Base-by-base conservation (phyloP, 2,888 invertebrate species). In the Helobdella robusta region DNA sequence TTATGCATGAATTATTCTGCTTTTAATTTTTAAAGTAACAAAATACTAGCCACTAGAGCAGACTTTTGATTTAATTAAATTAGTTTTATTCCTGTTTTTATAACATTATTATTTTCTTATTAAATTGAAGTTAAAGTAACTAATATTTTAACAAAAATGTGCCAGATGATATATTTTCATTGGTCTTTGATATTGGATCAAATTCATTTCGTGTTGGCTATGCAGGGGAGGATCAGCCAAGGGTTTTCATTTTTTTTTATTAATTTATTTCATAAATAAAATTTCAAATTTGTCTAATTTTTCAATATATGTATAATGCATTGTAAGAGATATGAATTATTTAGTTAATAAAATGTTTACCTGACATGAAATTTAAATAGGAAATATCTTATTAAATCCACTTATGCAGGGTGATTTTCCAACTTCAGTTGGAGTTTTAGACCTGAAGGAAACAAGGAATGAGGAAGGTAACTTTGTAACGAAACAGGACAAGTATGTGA, bases 211-310 rank as follows among this genome's bases (percentile, higher is more conserved):
- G 93, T 66, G 90, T 90, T 59, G 94, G 93, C 64, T 94, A 91
- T 83, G 93, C 93, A 8, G 93, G 94, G 75, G 98, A 98, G 79
- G 98, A 99, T 78, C 90, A 91, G n/a, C 98, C 98, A 2, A 98
- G 97, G 70, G 72, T 72, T 66, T 36, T 63, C 58, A 11, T 52
- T 36, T 56, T 36, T 28, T 11, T 5, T 65, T 5, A 28, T n/a
- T 35, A 66, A 66, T 30, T 62, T 15, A 66, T 35, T 63, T 54
- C 23, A 1, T 15, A 35, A 18, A 25, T 4, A 28, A 11, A 25
- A 52, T 62, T 11, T 62, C 11, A 23, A 8, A 11, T 20, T n/a
- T 5, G n/a, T 30, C 34, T 36, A 59, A 59, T 30, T 23, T 8
- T 25, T 28, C 23, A 56, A 56, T 56, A n/a, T n/a, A n/a, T n/a